Base-by-base conservation (phyloP, 2,797 vertebrate genomes). In the Bufotes viridis region DNA sequence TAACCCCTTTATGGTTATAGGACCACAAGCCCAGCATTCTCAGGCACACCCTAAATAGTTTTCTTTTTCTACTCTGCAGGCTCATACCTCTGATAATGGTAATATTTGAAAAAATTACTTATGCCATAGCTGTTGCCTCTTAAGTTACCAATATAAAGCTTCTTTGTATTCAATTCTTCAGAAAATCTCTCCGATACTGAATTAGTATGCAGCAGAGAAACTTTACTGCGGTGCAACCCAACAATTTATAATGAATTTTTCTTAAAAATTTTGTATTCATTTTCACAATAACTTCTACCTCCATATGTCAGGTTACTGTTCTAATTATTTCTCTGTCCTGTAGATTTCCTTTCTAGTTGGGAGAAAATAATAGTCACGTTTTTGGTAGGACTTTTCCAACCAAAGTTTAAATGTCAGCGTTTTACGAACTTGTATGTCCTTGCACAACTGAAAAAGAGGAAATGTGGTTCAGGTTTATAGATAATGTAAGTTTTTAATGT, bases 321-420 rank as follows among this genome's bases (percentile, higher is more conserved):
- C 81, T 83, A 72, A 83, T 83, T 83, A 83, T 83, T 83, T 72
- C 51, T 17, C 18, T 14, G 67, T 22, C 70, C 53, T 12, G 13
- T 83, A 24, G 67, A 72, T 83, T 70, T 69, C 5, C 3, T 57
- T 22, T 83, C 17, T n/a, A 83, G 13, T 55, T 70, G 24, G 67
- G 11, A 83, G 78, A 79, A 79, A 29, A 79, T 79, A 83, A 82
- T 67, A 83, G 81, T 22, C 67, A 72, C 51, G 34, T 57, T 70
- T 79, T 26, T 55, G 55, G 67, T 57, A 78, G 42, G 13, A 9
- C 34, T 65, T 17, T 29, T 26, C 34, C n/a, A 75, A 60, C 53
- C 55, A 42, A 83, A 24, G 65, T 70, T 17, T 83, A 83, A 83
- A 83, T 83, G 81, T 83, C 67, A 83, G 22, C 8, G 17, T 78